Base-by-base conservation (phyloP, 2,888 invertebrate species). In the Parnassius glacialis region DNA sequence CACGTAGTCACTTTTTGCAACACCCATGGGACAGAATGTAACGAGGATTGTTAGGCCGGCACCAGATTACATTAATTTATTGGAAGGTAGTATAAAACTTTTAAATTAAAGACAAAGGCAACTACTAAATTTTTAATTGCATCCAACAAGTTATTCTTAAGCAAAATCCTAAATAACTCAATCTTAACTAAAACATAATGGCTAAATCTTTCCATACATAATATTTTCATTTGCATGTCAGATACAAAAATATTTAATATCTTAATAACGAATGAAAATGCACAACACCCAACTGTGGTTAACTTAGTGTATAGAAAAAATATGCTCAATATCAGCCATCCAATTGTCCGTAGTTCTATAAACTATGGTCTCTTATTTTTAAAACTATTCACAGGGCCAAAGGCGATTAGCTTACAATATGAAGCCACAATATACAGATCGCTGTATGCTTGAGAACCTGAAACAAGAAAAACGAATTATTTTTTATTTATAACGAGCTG, bases 61-160 rank as follows among this genome's bases (percentile, higher is more conserved):
- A 34, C 5, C 34, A 7, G 7, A 34, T 34, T 7, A 34, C 34
- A 34, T 34, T 5, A 34, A 34, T 34, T 34, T 34, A 34, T 34
- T 34, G 34, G 34, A 34, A 34, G 12, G 2, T 45, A 11, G 42
- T 53, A 5, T 3, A 42, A 9, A n/a, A 42, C 42, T 43, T 53
- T 16, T 20, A 74, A 79, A 75, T 74, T 74, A 73, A 76, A 68
- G 70, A 72, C 70, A 67, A 68, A 56, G 75, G 59, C 67, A 86
- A 84, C 87, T 86, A 87, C 86, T 82, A 85, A 84, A 86, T 85
- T 83, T 87, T 90, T 87, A 84, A 86, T 90, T 83, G 84, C 81
- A 83, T 89, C 84, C 87, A 90, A 90, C 88, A 87, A 87, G 81
- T 87, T 84, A 87, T 83, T 86, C 85, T 88, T 89, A 90, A 86